A percentile compares a stretch with the other conserved stretches of the same genome.
Conservation (phyloP, 1,140 invertebrate species). For the Rhopalosiphum padi region DNA sequence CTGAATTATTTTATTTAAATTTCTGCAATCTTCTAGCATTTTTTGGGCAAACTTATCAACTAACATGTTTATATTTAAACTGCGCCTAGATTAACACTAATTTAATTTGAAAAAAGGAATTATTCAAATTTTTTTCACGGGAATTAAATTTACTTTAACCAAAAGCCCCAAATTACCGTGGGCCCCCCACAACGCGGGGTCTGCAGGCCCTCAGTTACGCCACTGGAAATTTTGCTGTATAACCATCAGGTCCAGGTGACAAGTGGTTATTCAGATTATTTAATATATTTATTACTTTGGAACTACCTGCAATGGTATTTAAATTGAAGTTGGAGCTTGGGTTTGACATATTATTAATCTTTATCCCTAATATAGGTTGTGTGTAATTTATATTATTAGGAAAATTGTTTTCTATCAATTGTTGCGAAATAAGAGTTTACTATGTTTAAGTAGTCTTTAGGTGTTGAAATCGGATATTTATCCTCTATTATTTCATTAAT, state of each 20-base stretch:
- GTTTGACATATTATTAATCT: not conserved
- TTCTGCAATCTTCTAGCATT: too few species aligned
- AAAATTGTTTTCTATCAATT: not conserved
- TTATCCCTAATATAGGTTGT: not conserved
- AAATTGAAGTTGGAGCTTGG: not conserved
- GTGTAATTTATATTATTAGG: not conserved
- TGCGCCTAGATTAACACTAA: too few species aligned
- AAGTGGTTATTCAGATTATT: not conserved
- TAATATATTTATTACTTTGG: not conserved
- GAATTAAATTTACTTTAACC: too few species aligned
- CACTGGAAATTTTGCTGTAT: too few species aligned
- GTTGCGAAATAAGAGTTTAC: not conserved
- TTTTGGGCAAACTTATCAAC: too few species aligned
- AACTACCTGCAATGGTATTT: not conserved
- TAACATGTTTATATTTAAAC: too few species aligned
- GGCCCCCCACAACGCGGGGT: too few species aligned
- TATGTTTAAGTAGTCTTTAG: not conserved
- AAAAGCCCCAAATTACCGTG: too few species aligned
- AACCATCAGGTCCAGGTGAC: not conserved
- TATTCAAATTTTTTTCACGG: too few species aligned
- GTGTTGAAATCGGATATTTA: not conserved
- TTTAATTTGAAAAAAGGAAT: too few species aligned
- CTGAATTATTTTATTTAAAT: too few species aligned
- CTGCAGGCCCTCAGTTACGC: too few species aligned
- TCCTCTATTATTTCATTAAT: not conserved